Base-by-base conservation (phyloP, 2,888 invertebrate species). In the Enchytraeus crypticus region DNA sequence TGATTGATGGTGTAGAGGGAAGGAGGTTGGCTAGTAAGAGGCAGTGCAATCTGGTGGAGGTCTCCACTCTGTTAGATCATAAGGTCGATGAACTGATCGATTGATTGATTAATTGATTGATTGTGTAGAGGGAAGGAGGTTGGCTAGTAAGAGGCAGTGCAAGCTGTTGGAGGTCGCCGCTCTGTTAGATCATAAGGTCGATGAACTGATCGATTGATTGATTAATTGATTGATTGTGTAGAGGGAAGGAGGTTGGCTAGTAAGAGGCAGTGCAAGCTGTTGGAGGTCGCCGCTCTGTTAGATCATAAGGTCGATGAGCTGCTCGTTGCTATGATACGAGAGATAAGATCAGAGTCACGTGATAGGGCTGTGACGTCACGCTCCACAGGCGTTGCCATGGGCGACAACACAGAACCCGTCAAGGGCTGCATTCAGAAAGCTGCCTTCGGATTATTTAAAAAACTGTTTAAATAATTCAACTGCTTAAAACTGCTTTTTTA, bases 301-400 rank as follows among this genome's bases (percentile, higher is more conserved):
- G 62, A 62, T 51, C 62, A 62, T 55, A 59, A 53, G 23, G 62
- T 62, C 38, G 62, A 62, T 45, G 53, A 59, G 30, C 33, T 62
- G 4, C 33, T 62, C 5, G 55, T n/a, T n/a, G n/a, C n/a, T n/a
- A n/a, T n/a, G n/a, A n/a, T n/a, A n/a, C n/a, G n/a, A n/a, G n/a
- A n/a, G n/a, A n/a, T n/a, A n/a, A n/a, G n/a, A n/a, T n/a, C n/a
- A n/a, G n/a, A n/a, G n/a, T n/a, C n/a, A n/a, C n/a, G n/a, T n/a
- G n/a, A n/a, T n/a, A n/a, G n/a, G n/a, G n/a, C n/a, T n/a, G n/a
- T n/a, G n/a, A n/a, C n/a, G n/a, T n/a, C n/a, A n/a, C n/a, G n/a
- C n/a, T n/a, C n/a, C n/a, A n/a, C n/a, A n/a, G n/a, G n/a, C n/a
- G n/a, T n/a, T n/a, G n/a, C 49, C 49, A 57, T 32, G 57, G 23